phyloP scores from a whole-genome alignment of 2,888 invertebrate genomes.

The Leptodirus hochenwartii region DNA sequence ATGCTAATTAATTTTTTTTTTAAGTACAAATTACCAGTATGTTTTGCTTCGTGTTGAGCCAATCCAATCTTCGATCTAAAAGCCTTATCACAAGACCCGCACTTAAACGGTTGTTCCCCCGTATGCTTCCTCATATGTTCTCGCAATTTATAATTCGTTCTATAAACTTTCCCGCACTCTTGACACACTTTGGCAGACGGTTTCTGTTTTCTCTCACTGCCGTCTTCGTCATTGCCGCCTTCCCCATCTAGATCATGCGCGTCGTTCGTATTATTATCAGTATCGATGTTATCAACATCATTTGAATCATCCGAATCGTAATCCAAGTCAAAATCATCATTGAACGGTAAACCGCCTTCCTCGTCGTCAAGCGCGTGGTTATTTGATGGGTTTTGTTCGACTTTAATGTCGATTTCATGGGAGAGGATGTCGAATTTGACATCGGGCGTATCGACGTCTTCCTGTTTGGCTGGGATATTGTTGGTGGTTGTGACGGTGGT shows the following conservation, averaged over 20 bases:
- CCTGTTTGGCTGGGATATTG: no score
- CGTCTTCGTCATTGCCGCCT: conserved; percentile 8
- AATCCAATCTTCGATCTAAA: conserved; percentile 41
- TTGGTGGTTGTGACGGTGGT: no score
- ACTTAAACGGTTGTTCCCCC: conserved; percentile 39
- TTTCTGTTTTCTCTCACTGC: conserved; percentile 19
- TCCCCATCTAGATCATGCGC: conserved; percentile 14
- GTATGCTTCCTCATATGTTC: conserved; percentile 41
- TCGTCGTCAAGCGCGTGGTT: background rate
- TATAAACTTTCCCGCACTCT: conserved; percentile 37
- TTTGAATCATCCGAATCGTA: conserved; percentile 3
- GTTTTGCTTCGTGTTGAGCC: conserved; percentile 39
- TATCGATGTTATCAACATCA: conserved; percentile 6
- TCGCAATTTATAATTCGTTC: conserved; percentile 38
- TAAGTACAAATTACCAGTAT: conserved; percentile 26
- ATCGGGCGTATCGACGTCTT: no score
- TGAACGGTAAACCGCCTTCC: background rate
- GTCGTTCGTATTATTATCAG: conserved; percentile 1
- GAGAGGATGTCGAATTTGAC: no score
- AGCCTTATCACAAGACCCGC: conserved; percentile 35
- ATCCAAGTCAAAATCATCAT: conserved; percentile 1
- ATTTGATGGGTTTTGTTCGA: no score
- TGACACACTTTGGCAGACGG: conserved; percentile 32
- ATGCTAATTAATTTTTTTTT: background rate
- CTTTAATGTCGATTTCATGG: no score